Base-by-base conservation (phyloP, 2,113 vertebrate genomes). In the Emydura subglobosa region DNA sequence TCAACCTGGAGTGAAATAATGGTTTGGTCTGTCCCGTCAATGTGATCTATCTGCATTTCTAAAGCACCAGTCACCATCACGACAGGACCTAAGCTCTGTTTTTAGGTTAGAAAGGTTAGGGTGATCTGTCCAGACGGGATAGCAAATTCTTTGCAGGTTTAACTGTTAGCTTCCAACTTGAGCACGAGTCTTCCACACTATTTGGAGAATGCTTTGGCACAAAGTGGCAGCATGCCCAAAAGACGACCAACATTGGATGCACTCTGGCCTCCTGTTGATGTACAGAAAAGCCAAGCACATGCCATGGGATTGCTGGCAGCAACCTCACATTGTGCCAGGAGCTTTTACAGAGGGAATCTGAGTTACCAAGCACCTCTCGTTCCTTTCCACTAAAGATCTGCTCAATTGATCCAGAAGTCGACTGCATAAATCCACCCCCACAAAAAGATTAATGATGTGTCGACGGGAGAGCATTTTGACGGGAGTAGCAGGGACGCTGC, bases 21-120 rank as follows among this genome's bases (percentile, higher is more conserved):
- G 50, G 91, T 29, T 89, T 61, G 55, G 19, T 90, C 87, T 4
- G 42, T 59, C 54, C 61, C 93, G 87, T 96, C 95, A 79, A 76
- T 49, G 68, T 89, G 2, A 84, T 87, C 85, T 85, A 14, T 24
- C 72, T 42, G 85, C 83, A 87, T 84, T 87, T 87, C 92, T 88
- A 72, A 89, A 85, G 50, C 10, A 11, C 39, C 50, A 51, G 6
- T 90, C 6, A 90, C 94, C 95, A 94, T 92, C 92, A 85, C 89
- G 85, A 25, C 78, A 6, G 78, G 91, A 79, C 1, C 6, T n/a
- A 14, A 83, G 61, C 31, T 55, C 54, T 2, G n/a, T 74, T 95
- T 96, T 95, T 95, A 19, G 96, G 95, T 97, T 22, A 96, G 94
- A 97, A 96, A 96, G 92, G 55, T 44, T 34, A 6, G 54, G 83